Conservation (phyloP, 2,113 vertebrate species). For the Misgurnus anguillicaudatus region DNA sequence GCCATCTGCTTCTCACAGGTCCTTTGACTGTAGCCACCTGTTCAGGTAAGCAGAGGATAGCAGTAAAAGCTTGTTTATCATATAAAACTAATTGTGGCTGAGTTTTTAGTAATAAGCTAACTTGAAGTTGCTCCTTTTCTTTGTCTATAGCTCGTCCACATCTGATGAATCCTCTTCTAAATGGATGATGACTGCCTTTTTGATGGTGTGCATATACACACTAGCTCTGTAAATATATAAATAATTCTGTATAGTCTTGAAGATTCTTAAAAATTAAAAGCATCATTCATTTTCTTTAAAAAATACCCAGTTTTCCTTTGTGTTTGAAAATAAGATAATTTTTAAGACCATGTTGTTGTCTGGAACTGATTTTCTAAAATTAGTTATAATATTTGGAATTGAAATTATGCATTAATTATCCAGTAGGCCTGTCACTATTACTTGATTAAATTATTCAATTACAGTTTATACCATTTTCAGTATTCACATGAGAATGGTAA, state of each 20-base stretch:
- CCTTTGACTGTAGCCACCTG: slow-evolving; percentile 56
- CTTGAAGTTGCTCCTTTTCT: neutral
- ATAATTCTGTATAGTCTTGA: neutral
- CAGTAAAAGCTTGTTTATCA: neutral
- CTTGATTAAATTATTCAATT: too few relatives aligned
- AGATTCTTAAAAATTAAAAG: neutral
- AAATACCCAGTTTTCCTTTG: too few relatives aligned
- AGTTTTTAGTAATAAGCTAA: neutral
- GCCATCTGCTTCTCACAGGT: neutral
- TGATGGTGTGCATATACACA: neutral
- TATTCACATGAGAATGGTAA: too few relatives aligned
- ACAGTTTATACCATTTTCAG: too few relatives aligned
- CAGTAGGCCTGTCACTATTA: too few relatives aligned
- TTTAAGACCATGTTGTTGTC: too few relatives aligned
- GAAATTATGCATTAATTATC: too few relatives aligned
- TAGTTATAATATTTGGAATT: too few relatives aligned
- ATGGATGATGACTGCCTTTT: neutral
- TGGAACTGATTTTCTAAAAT: too few relatives aligned
- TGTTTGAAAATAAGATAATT: too few relatives aligned
- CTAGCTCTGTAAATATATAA: neutral
- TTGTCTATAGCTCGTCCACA: neutral
- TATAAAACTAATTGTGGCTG: too few relatives aligned
- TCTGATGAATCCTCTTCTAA: neutral
- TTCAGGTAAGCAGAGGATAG: slow-evolving; percentile 59
- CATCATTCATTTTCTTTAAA: neutral